Evolutionary conservation across 2,888 invertebrate genomes (phyloP).

Genomic region (Xestia ashworthii): DNA sequence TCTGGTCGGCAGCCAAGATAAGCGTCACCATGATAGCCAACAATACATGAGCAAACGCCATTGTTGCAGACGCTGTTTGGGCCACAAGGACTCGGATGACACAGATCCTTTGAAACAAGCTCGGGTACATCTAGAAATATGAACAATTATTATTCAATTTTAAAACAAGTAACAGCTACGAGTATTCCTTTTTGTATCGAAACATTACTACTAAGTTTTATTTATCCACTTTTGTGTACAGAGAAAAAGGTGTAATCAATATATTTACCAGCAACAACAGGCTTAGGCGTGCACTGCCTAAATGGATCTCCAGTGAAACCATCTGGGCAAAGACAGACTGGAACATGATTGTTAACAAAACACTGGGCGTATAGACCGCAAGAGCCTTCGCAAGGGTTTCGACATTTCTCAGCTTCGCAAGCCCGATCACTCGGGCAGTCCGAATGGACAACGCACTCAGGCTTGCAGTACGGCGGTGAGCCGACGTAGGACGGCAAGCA

Average conservation of each 20-base stretch:
- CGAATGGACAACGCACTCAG: conserved; percentile 92
- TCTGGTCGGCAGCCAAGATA: conserved; percentile 93
- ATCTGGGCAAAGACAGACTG: conserved; percentile 93
- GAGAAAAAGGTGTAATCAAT: not conserved
- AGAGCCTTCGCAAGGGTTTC: conserved; percentile 93
- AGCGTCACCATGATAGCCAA: conserved; percentile 92
- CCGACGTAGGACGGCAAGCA: conserved; percentile 92
- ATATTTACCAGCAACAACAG: conserved; percentile 85
- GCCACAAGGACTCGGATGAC: conserved; percentile 92
- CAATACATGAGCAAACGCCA: conserved; percentile 91
- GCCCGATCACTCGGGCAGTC: conserved; percentile 92
- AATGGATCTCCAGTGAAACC: conserved; percentile 94
- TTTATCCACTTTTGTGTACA: not conserved
- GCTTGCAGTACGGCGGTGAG: conserved; percentile 92
- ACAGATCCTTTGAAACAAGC: conserved; percentile 84
- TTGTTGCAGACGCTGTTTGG: conserved; percentile 90
- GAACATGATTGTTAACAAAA: conserved; percentile 93
- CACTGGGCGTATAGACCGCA: conserved; percentile 93
- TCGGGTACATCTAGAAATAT: conserved; percentile 71
- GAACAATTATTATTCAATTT: not conserved
- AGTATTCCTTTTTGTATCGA: not conserved
- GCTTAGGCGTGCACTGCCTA: conserved; percentile 90
- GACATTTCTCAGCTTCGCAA: conserved; percentile 93
- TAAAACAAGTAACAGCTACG: not conserved
- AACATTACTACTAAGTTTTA: not conserved